Conservation (phyloP, 2,113 vertebrate genomes). For the Rhineura floridana region DNA sequence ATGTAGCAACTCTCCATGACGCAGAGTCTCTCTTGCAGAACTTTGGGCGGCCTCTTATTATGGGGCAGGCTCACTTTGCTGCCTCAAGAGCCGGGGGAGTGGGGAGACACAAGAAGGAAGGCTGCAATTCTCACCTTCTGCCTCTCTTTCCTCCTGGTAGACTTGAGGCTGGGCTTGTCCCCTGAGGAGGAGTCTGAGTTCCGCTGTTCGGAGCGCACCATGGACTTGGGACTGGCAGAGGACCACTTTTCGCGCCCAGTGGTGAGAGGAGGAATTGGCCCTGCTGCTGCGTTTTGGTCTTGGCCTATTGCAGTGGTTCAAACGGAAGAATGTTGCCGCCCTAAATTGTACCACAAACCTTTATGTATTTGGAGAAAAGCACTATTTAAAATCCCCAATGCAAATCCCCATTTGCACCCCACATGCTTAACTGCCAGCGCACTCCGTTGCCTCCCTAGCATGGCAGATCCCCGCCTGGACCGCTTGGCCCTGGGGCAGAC, state of each 20-base stretch:
- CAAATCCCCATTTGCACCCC: not conserved
- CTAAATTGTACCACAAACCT: not conserved
- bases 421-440: not conserved
- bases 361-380: not conserved
- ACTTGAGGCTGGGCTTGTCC: conserved; percentile 71
- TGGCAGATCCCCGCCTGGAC: not conserved
- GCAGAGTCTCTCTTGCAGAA: not conserved
- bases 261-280: conserved; percentile 76
- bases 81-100: not conserved
- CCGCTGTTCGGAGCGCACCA: conserved; percentile 77
- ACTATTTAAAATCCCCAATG: not conserved
- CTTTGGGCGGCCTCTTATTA: not conserved
- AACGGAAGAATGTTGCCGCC: accelerated
- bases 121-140: not conserved
- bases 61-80: too few species aligned
- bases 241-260: conserved; percentile 94
- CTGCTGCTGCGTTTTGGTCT: not conserved
- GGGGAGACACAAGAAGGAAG: accelerated
- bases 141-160: conserved; percentile 56
- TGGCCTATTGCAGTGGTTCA: accelerated
- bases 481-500: not conserved
- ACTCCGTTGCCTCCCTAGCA: not conserved
- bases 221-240: conserved; percentile 92
- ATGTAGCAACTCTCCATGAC: not conserved
- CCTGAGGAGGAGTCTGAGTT: conserved; percentile 71